Base-by-base conservation (phyloP, 2,113 vertebrate species). In the Sprattus sprattus region DNA sequence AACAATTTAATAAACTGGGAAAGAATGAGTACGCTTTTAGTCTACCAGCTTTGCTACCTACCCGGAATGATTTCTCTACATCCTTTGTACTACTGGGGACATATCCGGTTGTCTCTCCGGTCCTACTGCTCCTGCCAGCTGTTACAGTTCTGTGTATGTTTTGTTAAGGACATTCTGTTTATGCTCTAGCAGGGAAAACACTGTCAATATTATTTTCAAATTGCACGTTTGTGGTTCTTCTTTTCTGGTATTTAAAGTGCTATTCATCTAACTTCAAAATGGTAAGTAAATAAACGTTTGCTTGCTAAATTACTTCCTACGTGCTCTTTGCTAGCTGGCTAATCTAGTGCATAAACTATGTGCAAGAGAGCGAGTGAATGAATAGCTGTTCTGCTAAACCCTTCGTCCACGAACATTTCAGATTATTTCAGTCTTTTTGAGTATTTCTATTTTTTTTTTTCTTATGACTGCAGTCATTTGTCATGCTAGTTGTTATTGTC, bases 71-170 rank as follows among this genome's bases (percentile, higher is more conserved):
- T 78, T 78, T 28, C 39, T 78, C 71, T 81, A 80, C 84, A 52
- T 32, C 11, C 16, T 52, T 85, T 78, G 84, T 80, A 49, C 15
- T 52, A 85, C 71, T 85, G 47, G 67, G 84, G 84, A 85, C 71
- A 85, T 28, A 18, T 85, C 28, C 32, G 75, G 6, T 6, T 28
- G 46, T 28, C 8, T n/a, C 47, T 32, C 84, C 28, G 9, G 11
- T 85, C 28, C 71, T 39, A 18, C 83, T 46, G 32, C 46, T 80
- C 39, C n/a, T 54, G 25, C 20, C 49, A 54, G 71, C 44, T 60
- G 54, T 20, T 78, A 25, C 22, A 84, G 64, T 45, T 20, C 45
- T 7, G 44, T 84, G 32, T 25, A 71, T 7, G 25, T 71, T 60
- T 22, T 5, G 71, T 39, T 78, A 39, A 78, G 71, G 28, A 78